Base-by-base conservation (phyloP, 2,113 vertebrate species). In the Heterotis niloticus region DNA sequence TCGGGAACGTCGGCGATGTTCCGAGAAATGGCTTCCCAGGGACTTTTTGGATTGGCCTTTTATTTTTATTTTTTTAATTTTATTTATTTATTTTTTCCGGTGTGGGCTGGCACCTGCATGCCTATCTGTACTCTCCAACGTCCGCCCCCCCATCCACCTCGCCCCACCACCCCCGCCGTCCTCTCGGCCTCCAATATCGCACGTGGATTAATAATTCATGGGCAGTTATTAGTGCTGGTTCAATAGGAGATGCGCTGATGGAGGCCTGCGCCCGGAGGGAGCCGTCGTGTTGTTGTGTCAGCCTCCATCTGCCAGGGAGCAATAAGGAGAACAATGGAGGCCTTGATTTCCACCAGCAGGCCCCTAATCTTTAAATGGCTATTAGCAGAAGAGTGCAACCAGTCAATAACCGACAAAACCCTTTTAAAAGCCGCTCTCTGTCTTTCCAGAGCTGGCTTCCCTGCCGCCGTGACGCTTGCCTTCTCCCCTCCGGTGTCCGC, bases 321-420 rank as follows among this genome's bases (percentile, higher is more conserved):
- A 94, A 94, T 94, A 94, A 94, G 91, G 88, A 90, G 91, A 93
- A 94, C 92, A 94, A 94, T 94, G 92, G 89, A 92, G 90, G 91
- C 92, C 92, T 93, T 94, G 91, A 94, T 93, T 92, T 92, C 91
- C 92, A 94, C 91, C 92, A 94, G 92, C 92, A 94, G 92, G 90
- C 90, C 91, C 90, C 92, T 94, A 93, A 94, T 94, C 92, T 94
- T 94, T 94, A 94, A 94, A 94, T 94, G 92, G 92, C 92, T 94
- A 94, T 94, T 94, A 94, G 92, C 92, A 92, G 91, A 91, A 92
- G 92, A 94, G 92, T 93, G 92, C 92, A 94, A 93, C 91, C 92
- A 93, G 92, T 94, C 92, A 94, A 94, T 94, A 94, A 93, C 91
- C 89, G 90, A 93, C 92, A 93, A 91, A 92, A 93, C 88, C 92